Evolutionary conservation across 1,140 invertebrate species (phyloP), one percentile per base, ranked within the genome.

Genomic region (Drosophila mauritiana): DNA sequence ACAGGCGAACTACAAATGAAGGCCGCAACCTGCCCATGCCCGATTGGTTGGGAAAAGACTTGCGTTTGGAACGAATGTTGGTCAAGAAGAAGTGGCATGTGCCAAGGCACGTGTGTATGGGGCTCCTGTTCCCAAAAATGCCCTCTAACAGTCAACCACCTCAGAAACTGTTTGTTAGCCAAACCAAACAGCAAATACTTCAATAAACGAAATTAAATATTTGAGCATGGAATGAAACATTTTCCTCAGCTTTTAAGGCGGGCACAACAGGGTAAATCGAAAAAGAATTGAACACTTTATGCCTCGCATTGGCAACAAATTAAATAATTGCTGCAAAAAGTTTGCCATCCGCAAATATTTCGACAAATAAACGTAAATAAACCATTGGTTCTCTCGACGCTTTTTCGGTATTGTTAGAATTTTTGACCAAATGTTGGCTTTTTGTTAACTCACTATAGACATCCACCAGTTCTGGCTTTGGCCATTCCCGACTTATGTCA

Each of bases 141-240:
- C 7, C 5, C 25, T 34, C 43, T 15, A 22, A 37, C 63, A 22
- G 31, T 13, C 45, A 34, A 36, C 64, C 49, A 46, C 31, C 40
- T 37, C 17, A 40, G 48, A 59, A 75, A 62, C 69, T 83, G 58
- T 51, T 64, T 56, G 53, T 67, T 76, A 51, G 64, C 67, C 80
- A 84, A 84, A 70, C 65, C 73, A 64, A 80, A 80, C 40, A 81
- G 64, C 77, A 85, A 85, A 85, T 85, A 85, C 81, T 86, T 78
- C 81, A 85, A 85, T 78, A 86, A 86, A 89, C 72, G 58, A 80
- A 88, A 86, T 86, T 88, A 83, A 86, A 88, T 88, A 89, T 88
- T 88, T 88, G 83, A 83, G 51, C 42, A 77, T 73, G 45, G 74
- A 77, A 73, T 75, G 57, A 78, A 86, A 82, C 51, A 88, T 78